Evolutionary conservation across 1,140 invertebrate species (phyloP).

Genomic region (Hyles euphorbiae): DNA sequence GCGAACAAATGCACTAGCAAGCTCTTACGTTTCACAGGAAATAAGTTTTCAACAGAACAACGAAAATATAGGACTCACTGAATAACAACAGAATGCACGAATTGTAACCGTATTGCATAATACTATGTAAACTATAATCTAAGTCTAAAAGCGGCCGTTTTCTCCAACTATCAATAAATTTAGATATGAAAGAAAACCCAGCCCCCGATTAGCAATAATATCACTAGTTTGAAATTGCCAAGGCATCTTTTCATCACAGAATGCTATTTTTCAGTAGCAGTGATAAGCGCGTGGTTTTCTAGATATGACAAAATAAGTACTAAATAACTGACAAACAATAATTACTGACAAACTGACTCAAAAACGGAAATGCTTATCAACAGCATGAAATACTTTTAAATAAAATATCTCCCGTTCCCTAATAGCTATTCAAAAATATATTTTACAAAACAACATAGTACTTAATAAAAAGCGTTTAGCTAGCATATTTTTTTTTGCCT

Average conservation of each 20-base stretch:
- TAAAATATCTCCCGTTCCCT: slow-evolving; percentile 12
- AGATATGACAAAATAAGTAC: slow-evolving; percentile 24
- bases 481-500: slow-evolving; percentile 46
- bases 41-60: slow-evolving; percentile 6
- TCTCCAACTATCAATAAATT: slow-evolving; percentile 21
- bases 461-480: slow-evolving; percentile 40
- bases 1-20: slow-evolving; percentile 27
- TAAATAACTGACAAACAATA: background rate
- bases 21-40: slow-evolving; percentile 10
- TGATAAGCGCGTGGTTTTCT: background rate
- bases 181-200: slow-evolving; percentile 31
- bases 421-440: slow-evolving; percentile 29
- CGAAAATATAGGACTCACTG: background rate
- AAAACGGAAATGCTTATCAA: no score
- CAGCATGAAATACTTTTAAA: no score
- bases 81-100: slow-evolving; percentile 26
- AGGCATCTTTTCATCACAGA: slow-evolving; percentile 62
- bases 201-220: slow-evolving; percentile 40
- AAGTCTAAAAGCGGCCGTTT: slow-evolving; percentile 25
- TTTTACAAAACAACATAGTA: slow-evolving; percentile 38
- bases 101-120: slow-evolving; percentile 13
- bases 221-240: slow-evolving; percentile 49
- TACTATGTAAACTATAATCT: slow-evolving; percentile 15
- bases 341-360: slow-evolving; percentile 1
- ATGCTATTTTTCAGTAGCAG: slow-evolving; percentile 44